Evolutionary conservation across 2,113 vertebrate genomes (phyloP), one percentile per base, ranked within the genome.

Genomic region (Corythornis vintsioides): DNA sequence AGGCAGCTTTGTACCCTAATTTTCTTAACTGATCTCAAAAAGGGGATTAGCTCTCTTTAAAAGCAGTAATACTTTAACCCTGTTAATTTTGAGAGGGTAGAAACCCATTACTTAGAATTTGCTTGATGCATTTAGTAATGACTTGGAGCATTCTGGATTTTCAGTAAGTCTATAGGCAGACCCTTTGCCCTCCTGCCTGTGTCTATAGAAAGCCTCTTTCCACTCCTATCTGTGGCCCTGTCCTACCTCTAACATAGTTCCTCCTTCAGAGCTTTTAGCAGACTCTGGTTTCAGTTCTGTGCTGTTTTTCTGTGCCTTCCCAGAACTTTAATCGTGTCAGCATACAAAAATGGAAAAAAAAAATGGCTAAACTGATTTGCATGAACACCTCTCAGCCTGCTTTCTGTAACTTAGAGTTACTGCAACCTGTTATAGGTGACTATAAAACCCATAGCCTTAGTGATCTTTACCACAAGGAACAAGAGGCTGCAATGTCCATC

Each of bases 401-500:
- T 45, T 17, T 8, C 31, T 52, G 2, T n/a, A 9, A 6, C n/a
- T 77, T 13, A 16, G n/a, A 3, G 25, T 9, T 43, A 20, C n/a
- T 31, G 20, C 20, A 35, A 12, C 25, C 20, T 35, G 3, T 33
- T 48, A 31, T 6, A 12, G 11, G 8, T 59, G 19, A 40, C 43
- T 48, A 50, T 24, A 42, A 78, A 72, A 88, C 8, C 15, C 26
- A 42, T 28, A 65, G 24, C 48, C 24, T n/a, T 43, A 50, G 38
- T 40, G 47, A 48, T n/a, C 11, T 28, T 82, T 29, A 35, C 42
- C 0, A 2, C 0, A 1, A 59, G 20, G 28, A 61, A 57, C 24
- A 12, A 28, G 35, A 50, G 57, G 74, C 52, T 89, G 43, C 29
- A 15, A 15, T 66, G 14, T 11, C 10, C 10, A 13, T 35, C 26